Base-by-base conservation (phyloP, 1,140 invertebrate genomes). In the Drosophila novamexicana region DNA sequence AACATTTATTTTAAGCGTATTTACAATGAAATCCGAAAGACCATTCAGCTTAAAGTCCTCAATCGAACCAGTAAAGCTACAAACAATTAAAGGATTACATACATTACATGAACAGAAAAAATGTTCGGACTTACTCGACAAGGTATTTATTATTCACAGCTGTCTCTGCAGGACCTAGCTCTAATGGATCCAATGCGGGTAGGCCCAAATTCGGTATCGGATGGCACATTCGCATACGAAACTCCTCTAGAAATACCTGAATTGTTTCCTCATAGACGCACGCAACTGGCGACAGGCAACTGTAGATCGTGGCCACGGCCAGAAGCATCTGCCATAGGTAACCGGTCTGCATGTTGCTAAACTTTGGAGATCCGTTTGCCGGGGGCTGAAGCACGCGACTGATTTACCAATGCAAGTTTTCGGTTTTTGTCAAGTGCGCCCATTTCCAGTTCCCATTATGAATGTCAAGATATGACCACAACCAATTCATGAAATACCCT, bases 171-270 rank as follows among this genome's bases (percentile, higher is more conserved):
- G 80, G 77, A n/a, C 44, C 63, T 8, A 78, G 36, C 47, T 75
- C 6, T 7, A 91, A 37, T 4, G 90, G 90, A 77, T 91, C 90
- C 47, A 91, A 52, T 1, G 90, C 81, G 8, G 86, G 90, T 7
- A 91, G 59, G 0, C 90, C 90, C 47, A 91, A 69, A 49, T 79
- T 81, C 0, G 90, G 90, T 49, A 91, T 91, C 1, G 90, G 90
- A 54, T 91, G 90, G 14, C 90, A 91, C 90, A 91, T 91, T 1
- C 90, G 90, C 50, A 52, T 37, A 7, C 75, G 57, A 9, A 91
- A 75, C 63, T 89, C 72, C 0, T 89, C 22, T 0, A 91, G 63
- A 54, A 91, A 90, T 7, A 29, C n/a, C 2, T 50, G 16, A 44
- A 91, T 78, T 12, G 32, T 42, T 4, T 53, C 42, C 39, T 90